Evolutionary conservation across 2,113 vertebrate species (phyloP).

Genomic region (Callionymus lyra): DNA sequence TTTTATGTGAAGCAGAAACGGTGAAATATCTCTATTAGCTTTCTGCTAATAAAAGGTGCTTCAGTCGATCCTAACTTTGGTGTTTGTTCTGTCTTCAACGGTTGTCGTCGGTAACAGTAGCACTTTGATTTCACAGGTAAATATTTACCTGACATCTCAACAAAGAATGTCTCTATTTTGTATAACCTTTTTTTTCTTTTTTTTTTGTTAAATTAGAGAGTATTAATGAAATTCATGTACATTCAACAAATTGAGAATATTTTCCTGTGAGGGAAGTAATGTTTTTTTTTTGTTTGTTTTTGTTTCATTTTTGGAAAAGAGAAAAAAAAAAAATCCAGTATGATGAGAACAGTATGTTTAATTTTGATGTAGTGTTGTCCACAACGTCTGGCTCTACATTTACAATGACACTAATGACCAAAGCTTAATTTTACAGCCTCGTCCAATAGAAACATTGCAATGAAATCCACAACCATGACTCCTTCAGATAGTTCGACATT

Average conservation of each 20-base stretch:
- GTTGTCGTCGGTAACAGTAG: slow-evolving; percentile 71
- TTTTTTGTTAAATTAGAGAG: slow-evolving; percentile 59
- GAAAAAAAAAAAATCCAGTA: slow-evolving; percentile 9
- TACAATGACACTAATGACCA: slow-evolving; percentile 35
- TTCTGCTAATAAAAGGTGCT: slow-evolving; percentile 58
- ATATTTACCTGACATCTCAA: slow-evolving; percentile 61
- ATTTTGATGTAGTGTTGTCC: slow-evolving; percentile 41
- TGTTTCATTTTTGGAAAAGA: slow-evolving; percentile 27
- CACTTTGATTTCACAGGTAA: slow-evolving; percentile 68
- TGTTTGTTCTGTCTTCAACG: slow-evolving; percentile 63
- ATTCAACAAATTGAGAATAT: slow-evolving; percentile 71
- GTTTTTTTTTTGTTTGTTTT: slow-evolving; percentile 41
- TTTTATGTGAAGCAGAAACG: slow-evolving; percentile 30
- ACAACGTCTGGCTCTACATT: slow-evolving; percentile 39
- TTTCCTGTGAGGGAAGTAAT: slow-evolving; percentile 58
- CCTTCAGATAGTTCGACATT: slow-evolving; percentile 34
- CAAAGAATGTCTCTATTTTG: slow-evolving; percentile 66
- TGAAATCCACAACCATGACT: slow-evolving; percentile 31
- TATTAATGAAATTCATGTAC: slow-evolving; percentile 68
- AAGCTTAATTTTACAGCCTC: slow-evolving; percentile 61
- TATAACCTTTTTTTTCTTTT: slow-evolving; percentile 45
- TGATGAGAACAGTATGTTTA: slow-evolving; percentile 26
- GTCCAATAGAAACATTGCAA: slow-evolving; percentile 23
- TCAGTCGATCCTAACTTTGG: slow-evolving; percentile 56
- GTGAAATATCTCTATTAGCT: slow-evolving; percentile 56